Evolutionary conservation across 2,888 invertebrate species (phyloP).

Genomic region (Drosophila falleni): DNA sequence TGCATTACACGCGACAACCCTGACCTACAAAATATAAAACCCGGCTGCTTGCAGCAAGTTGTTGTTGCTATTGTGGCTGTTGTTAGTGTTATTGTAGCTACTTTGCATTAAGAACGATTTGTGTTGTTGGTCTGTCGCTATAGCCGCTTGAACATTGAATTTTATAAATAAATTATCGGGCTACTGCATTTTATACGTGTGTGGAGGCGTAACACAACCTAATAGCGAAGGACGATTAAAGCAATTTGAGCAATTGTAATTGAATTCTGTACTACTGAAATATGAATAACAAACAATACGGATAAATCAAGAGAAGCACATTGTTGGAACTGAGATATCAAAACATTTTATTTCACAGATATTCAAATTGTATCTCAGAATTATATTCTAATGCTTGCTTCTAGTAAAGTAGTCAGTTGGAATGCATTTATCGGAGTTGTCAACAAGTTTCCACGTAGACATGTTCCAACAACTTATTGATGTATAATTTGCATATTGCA

Average conservation of each 20-base stretch:
- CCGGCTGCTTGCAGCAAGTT: conserved; percentile 48
- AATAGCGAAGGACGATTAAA: conserved; percentile 4
- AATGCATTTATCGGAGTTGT: conserved; percentile 1
- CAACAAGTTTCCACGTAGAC: not conserved
- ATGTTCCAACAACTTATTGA: not conserved
- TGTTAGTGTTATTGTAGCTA: conserved; percentile 33
- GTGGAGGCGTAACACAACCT: conserved; percentile 12
- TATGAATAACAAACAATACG: not conserved
- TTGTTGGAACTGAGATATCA: not conserved
- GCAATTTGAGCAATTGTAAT: not conserved
- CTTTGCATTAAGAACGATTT: conserved; percentile 64
- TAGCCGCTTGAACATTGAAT: conserved; percentile 66
- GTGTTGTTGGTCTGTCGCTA: conserved; percentile 52
- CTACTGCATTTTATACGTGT: conserved; percentile 35
- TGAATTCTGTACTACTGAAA: too few relatives aligned
- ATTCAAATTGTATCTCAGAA: not conserved
- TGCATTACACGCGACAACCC: conserved; percentile 82
- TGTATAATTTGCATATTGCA: conserved; percentile 6
- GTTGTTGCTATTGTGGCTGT: conserved; percentile 32
- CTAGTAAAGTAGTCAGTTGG: conserved; percentile 1
- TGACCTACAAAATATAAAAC: conserved; percentile 71
- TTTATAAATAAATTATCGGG: conserved; percentile 74
- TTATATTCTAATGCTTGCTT: not conserved
- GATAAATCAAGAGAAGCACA: not conserved
- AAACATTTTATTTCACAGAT: not conserved